Percentiles rank a stretch among this genome's conserved stretches.
Conservation (phyloP, 2,113 vertebrate genomes). For the Callithrix jacchus region DNA sequence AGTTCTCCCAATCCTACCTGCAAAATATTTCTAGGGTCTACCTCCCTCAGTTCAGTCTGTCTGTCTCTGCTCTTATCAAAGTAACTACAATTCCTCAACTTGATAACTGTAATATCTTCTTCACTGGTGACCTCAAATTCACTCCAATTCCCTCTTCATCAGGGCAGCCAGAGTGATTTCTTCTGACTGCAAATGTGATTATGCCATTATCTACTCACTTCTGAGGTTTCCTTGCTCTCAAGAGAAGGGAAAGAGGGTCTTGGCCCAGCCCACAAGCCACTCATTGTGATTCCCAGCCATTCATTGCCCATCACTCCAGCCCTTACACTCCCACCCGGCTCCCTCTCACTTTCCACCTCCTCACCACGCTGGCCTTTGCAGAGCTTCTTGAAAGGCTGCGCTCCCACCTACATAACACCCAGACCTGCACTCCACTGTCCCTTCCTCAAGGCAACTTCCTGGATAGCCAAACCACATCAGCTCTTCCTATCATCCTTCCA, state of each 20-base stretch:
- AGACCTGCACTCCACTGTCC: no score
- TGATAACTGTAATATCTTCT: not conserved
- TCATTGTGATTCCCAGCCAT: not conserved
- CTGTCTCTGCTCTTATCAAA: not conserved
- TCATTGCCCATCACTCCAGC: accelerated
- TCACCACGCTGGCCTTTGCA: not conserved
- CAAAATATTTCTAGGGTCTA: not conserved
- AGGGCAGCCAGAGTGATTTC: not conserved
- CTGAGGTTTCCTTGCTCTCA: not conserved
- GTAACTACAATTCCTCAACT: not conserved
- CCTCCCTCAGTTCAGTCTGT: not conserved
- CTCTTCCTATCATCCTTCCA: not conserved
- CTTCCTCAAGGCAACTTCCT: no score
- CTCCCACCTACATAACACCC: not conserved
- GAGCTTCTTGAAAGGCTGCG: not conserved
- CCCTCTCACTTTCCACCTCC: not conserved
- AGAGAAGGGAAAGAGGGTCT: not conserved
- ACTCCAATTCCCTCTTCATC: no score
- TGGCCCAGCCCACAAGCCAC: accelerated
- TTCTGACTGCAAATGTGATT: not conserved
- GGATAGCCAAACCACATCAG: not conserved
- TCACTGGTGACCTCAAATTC: not conserved
- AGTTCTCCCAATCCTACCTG: not conserved
- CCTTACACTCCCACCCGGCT: accelerated
- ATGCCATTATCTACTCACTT: not conserved